Conservation (phyloP, 1,140 invertebrate genomes). For the Solenopsis invicta region DNA sequence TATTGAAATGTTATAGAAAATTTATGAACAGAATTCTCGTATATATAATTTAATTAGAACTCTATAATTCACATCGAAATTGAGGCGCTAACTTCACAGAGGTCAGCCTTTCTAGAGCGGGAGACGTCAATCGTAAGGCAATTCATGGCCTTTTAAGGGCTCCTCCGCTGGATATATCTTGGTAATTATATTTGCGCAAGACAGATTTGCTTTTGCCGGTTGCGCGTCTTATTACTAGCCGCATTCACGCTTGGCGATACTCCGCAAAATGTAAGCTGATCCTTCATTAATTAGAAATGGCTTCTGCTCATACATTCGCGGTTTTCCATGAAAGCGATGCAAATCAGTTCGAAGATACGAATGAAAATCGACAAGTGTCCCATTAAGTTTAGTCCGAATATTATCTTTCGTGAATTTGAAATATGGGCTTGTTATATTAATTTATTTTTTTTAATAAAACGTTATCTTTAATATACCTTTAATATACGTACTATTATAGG, state of each 20-base stretch:
- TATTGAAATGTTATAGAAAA: conserved; percentile 2
- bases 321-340: not conserved
- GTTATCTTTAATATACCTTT: conserved; percentile 18
- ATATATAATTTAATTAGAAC: not conserved
- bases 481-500: not conserved
- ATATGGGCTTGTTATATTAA: not conserved
- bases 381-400: not conserved
- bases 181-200: conserved; percentile 44
- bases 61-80: not conserved
- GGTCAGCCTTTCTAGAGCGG: not conserved
- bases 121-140: not conserved
- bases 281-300: conserved; percentile 52
- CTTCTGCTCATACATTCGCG: not conserved
- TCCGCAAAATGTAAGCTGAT: not conserved
- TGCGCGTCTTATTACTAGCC: conserved; percentile 35
- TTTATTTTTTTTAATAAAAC: conserved; percentile 2
- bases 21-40: not conserved
- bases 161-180: conserved; percentile 23
- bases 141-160: conserved; percentile 4
- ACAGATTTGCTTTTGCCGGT: conserved; percentile 11
- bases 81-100: not conserved
- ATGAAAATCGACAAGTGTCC: not conserved
- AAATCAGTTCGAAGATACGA: not conserved
- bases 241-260: conserved; percentile 28
- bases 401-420: not conserved